These are phyloP conservation scores for Labia minor DNA, from an alignment of 2,888 invertebrate species.

Conservation along the genomic window DNA sequence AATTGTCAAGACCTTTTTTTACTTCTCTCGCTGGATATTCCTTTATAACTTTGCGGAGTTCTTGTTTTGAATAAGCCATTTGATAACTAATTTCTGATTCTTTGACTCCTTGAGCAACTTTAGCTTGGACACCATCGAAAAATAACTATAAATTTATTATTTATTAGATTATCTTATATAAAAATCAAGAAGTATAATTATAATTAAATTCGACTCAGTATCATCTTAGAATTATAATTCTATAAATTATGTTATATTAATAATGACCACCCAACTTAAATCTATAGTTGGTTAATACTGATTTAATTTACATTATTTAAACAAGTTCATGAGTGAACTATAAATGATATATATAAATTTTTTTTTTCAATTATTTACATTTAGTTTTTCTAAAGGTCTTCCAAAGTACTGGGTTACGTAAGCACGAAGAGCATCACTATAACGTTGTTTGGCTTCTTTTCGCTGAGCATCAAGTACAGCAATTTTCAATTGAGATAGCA, in stretches of 20 bases:
- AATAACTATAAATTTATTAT: conserved; percentile 52
- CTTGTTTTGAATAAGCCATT: conserved; percentile 93
- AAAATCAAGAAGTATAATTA: background rate
- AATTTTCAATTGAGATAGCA: conserved; percentile 81
- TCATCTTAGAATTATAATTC: background rate
- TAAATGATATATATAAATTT: no score
- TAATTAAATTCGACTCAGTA: background rate
- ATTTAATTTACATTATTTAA: no score
- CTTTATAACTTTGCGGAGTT: conserved; percentile 84
- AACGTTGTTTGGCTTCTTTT: conserved; percentile 81
- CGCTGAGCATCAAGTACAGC: conserved; percentile 73
- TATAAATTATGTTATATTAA: no score
- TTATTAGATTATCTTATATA: background rate
- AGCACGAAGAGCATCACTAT: conserved; percentile 76
- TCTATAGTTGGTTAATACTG: no score
- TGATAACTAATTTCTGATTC: conserved; percentile 97
- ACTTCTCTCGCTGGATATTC: conserved; percentile 90
- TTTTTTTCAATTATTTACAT: no score
- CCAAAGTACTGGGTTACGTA: conserved; percentile 95
- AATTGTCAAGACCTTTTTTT: conserved; percentile 80
- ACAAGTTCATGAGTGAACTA: no score
- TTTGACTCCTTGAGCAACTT: conserved; percentile 87
- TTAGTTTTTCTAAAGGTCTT: conserved; percentile 78
- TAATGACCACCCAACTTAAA: no score
- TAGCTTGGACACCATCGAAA: conserved; percentile 92